These are phyloP conservation scores for Tenualosa thibaudeaui DNA, from an alignment of 2,797 vertebrate species.

Conservation along the genomic window DNA sequence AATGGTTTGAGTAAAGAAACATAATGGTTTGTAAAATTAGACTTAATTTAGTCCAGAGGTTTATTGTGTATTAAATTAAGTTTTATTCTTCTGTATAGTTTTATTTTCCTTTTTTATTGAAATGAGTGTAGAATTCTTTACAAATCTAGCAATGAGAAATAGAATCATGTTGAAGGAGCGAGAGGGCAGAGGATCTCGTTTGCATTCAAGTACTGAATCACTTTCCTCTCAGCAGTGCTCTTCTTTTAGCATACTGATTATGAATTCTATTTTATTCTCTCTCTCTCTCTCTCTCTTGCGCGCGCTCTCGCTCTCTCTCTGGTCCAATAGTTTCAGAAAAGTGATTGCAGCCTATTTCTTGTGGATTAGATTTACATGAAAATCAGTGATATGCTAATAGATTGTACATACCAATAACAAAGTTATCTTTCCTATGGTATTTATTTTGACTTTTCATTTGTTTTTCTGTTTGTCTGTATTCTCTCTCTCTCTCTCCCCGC, in stretches of 20 bases:
- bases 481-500: conserved; percentile 38
- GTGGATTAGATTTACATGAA: conserved; percentile 60
- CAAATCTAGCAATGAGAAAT: conserved; percentile 66
- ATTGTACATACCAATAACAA: conserved; percentile 77
- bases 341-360: conserved; percentile 65
- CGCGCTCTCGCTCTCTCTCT: conserved; percentile 32
- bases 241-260: conserved; percentile 59
- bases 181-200: conserved; percentile 65
- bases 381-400: conserved; percentile 65
- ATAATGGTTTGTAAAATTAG: conserved; percentile 70
- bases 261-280: conserved; percentile 57
- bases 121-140: conserved; percentile 68
- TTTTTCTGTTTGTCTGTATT: conserved; percentile 47
- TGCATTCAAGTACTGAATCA: conserved; percentile 64
- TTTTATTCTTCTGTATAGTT: conserved; percentile 84
- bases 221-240: conserved; percentile 40
- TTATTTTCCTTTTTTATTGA: conserved; percentile 63
- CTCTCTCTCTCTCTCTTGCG: background rate
- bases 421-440: conserved; percentile 65
- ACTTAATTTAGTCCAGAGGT: conserved; percentile 78
- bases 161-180: conserved; percentile 61
- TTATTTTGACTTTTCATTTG: conserved; percentile 68
- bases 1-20: conserved; percentile 67
- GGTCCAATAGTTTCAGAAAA: conserved; percentile 74
- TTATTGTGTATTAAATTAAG: conserved; percentile 84